Conservation (phyloP, 1,140 invertebrate genomes). For the Chymomyza costata region DNA sequence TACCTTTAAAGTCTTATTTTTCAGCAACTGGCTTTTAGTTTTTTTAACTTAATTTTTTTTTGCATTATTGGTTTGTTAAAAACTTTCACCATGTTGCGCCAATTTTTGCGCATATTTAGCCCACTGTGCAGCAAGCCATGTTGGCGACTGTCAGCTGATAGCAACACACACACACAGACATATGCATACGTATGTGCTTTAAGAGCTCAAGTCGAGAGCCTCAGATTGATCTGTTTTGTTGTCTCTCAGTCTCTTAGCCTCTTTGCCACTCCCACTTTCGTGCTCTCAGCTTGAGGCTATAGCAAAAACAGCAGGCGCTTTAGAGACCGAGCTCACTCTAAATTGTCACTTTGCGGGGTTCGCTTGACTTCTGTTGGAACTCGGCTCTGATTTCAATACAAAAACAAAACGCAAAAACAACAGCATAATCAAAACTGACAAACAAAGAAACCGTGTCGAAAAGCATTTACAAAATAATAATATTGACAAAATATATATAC, state of each 20-base stretch:
- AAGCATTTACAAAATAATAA: conserved; percentile 35
- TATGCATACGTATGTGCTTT: conserved; percentile 1
- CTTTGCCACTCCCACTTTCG: background rate
- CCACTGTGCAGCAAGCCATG: too few species aligned
- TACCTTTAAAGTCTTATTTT: too few species aligned
- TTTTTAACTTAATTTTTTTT: too few species aligned
- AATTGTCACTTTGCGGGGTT: conserved; percentile 54
- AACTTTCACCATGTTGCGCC: too few species aligned
- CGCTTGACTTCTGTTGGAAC: conserved; percentile 38
- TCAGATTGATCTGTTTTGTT: too few species aligned
- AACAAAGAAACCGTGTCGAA: conserved; percentile 61
- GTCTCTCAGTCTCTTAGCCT: conserved; percentile 7
- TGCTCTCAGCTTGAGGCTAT: conserved; percentile 9
- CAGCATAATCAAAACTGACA: conserved; percentile 21
- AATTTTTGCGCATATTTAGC: too few species aligned
- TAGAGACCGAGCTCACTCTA: conserved; percentile 40
- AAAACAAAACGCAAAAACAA: conserved; percentile 20
- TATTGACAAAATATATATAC: conserved; percentile 31
- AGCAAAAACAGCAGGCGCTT: conserved; percentile 41
- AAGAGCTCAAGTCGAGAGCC: too few species aligned
- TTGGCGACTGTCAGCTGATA: too few species aligned
- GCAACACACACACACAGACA: conserved; percentile 10
- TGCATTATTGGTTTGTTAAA: too few species aligned
- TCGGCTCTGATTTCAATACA: conserved; percentile 28
- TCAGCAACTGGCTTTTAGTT: too few species aligned